Base-by-base conservation (phyloP, 2,888 invertebrate genomes). In the Synergus gifuensis region DNA sequence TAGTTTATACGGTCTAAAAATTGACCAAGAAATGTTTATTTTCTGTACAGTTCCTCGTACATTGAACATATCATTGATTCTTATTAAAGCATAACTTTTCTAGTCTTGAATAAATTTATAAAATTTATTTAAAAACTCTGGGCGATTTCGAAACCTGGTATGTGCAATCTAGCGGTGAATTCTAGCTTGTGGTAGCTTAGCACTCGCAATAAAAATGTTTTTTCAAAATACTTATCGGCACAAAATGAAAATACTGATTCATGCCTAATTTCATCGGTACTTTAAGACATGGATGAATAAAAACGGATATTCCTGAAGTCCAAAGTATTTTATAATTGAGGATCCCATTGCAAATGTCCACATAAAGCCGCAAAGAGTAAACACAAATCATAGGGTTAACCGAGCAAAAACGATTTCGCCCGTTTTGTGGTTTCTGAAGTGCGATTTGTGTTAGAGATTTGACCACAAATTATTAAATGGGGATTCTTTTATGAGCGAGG, bases 371-470 rank as follows among this genome's bases (percentile, higher is more conserved):
- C 69, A 69, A 14, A 49, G 3, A 49, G 46, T 28, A 49, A 46
- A 44, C 16, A 69, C 49, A 69, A 49, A 69, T 69, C 42, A 66
- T n/a, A n/a, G n/a, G n/a, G 16, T 49, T 69, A 69, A 69, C 69
- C 49, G 54, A 73, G 54, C 28, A 54, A 54, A n/a, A 46, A 46
- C 44, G 11, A 44, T 42, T 46, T 44, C 22, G 67, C 44, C 46
- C 44, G 44, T 46, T 67, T 67, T 67, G 67, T 22, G 67, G 67
- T 67, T 67, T 67, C 22, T 22, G 16, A 22, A 46, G 44, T 22
- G 44, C 46, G 18, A 67, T 46, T 18, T 67, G 46, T 46, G 67
- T 22, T 46, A 14, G 4, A 46, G 46, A 67, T 46, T 67, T 67
- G n/a, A 42, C 44, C 44, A 44, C 44, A 67, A 67, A 67, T 44